Percentiles rank a stretch among this genome's conserved stretches.
Conservation (phyloP, 2,888 invertebrate genomes). For the Tenodera sinensis region DNA sequence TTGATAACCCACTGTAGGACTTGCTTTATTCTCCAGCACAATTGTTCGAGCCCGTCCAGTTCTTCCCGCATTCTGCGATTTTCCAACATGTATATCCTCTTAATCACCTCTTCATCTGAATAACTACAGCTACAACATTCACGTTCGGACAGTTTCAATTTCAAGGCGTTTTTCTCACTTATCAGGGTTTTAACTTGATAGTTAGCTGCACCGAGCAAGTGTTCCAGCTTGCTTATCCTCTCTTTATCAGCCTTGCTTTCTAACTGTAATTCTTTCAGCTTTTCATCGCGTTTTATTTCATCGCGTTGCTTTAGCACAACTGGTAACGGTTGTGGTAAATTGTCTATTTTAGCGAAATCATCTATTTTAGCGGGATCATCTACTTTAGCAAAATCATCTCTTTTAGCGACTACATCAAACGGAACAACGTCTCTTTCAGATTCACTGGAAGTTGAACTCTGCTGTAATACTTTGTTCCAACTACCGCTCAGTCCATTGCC, state of each 20-base stretch:
- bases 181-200: neutral
- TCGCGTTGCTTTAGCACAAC: too few relatives aligned
- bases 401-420: too few relatives aligned
- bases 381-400: too few relatives aligned
- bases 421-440: neutral
- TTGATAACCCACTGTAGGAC: neutral
- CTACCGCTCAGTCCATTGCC: neutral
- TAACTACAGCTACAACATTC: too few relatives aligned
- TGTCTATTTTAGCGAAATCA: too few relatives aligned
- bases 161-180: neutral
- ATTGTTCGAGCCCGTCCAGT: neutral
- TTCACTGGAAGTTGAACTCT: neutral
- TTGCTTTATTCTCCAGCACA: neutral
- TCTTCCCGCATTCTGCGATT: neutral
- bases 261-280: neutral
- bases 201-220: neutral
- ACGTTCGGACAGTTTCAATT: neutral
- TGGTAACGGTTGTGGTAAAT: too few relatives aligned
- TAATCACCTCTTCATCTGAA: neutral
- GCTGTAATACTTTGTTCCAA: neutral
- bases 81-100: neutral
- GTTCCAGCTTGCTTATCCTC: neutral
- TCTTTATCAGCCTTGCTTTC: neutral
- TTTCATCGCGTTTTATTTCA: neutral
- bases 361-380: too few relatives aligned